Evolutionary conservation across 2,888 invertebrate species (phyloP), one percentile per base, ranked within the genome.

Genomic region (Ormyrus pomaceus): DNA sequence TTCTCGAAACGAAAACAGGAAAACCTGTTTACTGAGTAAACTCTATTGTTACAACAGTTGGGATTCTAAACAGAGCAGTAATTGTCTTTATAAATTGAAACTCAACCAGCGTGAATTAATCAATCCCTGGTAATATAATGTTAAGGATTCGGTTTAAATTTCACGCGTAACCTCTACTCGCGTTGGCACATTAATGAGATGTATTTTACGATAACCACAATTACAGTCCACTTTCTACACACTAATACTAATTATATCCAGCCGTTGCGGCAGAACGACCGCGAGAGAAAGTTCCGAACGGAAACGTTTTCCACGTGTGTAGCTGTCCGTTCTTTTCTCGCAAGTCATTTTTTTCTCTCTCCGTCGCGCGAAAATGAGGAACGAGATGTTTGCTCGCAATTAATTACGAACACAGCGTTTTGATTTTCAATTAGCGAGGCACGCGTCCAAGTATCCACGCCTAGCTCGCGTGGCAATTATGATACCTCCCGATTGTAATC

Each of bases 181-280:
- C 50, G 55, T n/a, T 45, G 59, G 51, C 45, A 48, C 59, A 65
- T 34, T 82, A 82, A 83, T 82, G 80, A 82, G 83, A 84, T 83
- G 80, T 77, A 78, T 77, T 80, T 71, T 65, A 77, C 66, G 74
- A 81, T 82, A 81, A 77, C 64, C 78, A 64, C 83, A 84, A 84
- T 86, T 86, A 86, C 83, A 83, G 83, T 83, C 83, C 83, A 85
- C 87, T 88, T 88, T 88, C 88, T 87, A 84, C 76, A 71, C 46
- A 46, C 74, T 74, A 74, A 85, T 83, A 83, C 81, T 71, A 34
- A 34, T 34, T 34, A n/a, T 53, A 50, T 55, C 6, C 65, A 13
- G 51, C 79, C 83, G 86, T 85, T 82, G 84, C 86, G 85, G 85
- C 83, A 86, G 85, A 86, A 85, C 84, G 85, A 83, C 83, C 86